Conservation (phyloP, 2,113 vertebrate species). For the Martes martes region DNA sequence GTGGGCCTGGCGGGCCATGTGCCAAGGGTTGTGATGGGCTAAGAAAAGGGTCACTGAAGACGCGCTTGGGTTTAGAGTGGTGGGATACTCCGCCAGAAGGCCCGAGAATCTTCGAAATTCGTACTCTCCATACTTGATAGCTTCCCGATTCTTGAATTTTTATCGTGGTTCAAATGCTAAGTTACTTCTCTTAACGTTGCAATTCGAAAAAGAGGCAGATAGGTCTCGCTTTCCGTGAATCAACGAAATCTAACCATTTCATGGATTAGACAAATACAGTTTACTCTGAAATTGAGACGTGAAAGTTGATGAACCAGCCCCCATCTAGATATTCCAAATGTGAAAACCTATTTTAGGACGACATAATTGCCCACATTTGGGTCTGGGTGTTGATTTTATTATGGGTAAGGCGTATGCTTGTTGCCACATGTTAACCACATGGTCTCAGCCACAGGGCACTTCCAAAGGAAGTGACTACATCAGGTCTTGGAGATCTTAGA, state of each 20-base stretch:
- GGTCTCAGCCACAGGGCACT: slow-evolving; percentile 24
- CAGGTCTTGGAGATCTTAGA: background rate
- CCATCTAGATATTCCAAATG: background rate
- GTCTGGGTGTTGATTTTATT: slow-evolving; percentile 27
- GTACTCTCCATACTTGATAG: background rate
- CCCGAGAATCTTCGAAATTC: background rate
- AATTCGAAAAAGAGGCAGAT: background rate
- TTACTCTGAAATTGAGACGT: background rate
- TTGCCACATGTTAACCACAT: slow-evolving; percentile 67
- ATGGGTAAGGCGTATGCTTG: background rate
- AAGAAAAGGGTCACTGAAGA: background rate
- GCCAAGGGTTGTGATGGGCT: background rate
- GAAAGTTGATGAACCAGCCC: background rate
- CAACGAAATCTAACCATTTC: background rate
- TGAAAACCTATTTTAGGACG: background rate
- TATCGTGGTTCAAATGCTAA: background rate
- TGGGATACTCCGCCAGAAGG: background rate
- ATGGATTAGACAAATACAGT: background rate
- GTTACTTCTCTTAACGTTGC: background rate
- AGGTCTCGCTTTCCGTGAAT: background rate
- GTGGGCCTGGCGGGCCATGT: slow-evolving; percentile 9
- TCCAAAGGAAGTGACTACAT: slow-evolving; percentile 33
- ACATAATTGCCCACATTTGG: background rate
- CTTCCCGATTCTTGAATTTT: background rate
- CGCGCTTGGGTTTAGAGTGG: no score